A percentile compares a stretch with the other conserved stretches of the same genome.
These are phyloP conservation scores for Pseudorhiza aurosa DNA, from an alignment of 30 jellyfish, hydroid and myxozoan species.

Conservation along the genomic window DNA sequence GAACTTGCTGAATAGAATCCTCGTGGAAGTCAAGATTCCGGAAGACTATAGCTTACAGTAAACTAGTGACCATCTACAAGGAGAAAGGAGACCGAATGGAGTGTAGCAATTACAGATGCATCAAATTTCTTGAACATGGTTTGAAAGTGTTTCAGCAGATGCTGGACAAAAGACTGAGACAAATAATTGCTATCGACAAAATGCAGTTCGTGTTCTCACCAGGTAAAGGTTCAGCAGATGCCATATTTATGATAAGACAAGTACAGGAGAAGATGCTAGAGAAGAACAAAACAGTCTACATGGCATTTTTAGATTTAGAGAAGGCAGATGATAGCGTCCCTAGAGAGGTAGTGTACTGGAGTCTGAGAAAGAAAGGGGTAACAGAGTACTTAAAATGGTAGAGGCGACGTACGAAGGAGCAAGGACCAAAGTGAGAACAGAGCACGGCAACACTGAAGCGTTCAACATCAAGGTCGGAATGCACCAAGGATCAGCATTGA, in stretches of 20 bases:
- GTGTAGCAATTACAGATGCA: background rate
- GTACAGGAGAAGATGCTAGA: background rate
- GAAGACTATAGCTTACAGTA: too few species aligned
- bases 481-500: too few species aligned
- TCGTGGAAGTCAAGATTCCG: too few species aligned
- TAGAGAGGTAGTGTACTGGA: constrained; percentile 11
- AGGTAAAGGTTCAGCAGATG: constrained; percentile 21
- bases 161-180: constrained; percentile 1
- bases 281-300: background rate
- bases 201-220: constrained; percentile 35
- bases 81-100: constrained; percentile 5
- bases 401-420: too few species aligned
- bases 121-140: constrained; percentile 23
- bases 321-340: constrained; percentile 34
- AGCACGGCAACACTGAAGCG: too few species aligned
- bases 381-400: too few species aligned
- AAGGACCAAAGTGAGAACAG: too few species aligned
- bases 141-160: constrained; percentile 14
- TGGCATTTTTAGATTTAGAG: constrained; percentile 22
- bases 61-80: constrained; percentile 7
- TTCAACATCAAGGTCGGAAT: too few species aligned
- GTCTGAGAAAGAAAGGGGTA: background rate
- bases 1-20: too few species aligned
- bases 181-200: background rate
- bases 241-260: background rate